Conservation (phyloP, 2,888 invertebrate genomes). For the Ecdyonurus torrentis region DNA sequence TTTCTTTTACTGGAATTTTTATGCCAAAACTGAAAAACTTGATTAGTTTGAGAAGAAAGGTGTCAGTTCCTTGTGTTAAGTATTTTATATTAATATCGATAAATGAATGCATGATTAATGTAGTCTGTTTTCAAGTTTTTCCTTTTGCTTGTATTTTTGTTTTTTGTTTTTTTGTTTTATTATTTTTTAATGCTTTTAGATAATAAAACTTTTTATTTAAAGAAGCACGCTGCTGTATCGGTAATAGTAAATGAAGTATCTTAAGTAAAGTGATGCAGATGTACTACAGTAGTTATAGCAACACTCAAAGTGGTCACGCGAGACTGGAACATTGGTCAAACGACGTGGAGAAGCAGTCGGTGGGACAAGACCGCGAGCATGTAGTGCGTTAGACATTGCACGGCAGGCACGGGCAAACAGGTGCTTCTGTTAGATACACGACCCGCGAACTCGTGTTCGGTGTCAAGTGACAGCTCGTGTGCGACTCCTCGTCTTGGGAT, state of each 20-base stretch:
- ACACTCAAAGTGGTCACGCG: not conserved
- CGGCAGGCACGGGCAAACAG: not conserved
- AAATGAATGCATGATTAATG: too few species aligned
- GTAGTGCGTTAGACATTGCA: not conserved
- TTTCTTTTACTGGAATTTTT: too few species aligned
- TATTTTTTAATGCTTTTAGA: too few species aligned
- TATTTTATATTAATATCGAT: too few species aligned
- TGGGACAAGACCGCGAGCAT: not conserved
- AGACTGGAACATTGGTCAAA: not conserved
- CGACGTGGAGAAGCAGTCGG: not conserved
- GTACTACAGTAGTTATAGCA: not conserved
- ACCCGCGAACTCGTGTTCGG: not conserved
- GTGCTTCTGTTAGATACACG: too few species aligned
- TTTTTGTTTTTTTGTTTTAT: too few species aligned
- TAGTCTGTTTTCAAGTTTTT: too few species aligned
- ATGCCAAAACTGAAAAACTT: too few species aligned
- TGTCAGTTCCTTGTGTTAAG: too few species aligned
- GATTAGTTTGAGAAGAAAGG: too few species aligned
- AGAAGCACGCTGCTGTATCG: not conserved
- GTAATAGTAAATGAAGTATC: not conserved
- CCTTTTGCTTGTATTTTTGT: too few species aligned
- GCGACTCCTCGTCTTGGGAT: not conserved
- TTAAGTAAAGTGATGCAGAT: not conserved
- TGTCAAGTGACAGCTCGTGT: not conserved
- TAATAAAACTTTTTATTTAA: too few species aligned